Base-by-base conservation (phyloP, 2,797 vertebrate genomes). In the Pelodytes ibericus region DNA sequence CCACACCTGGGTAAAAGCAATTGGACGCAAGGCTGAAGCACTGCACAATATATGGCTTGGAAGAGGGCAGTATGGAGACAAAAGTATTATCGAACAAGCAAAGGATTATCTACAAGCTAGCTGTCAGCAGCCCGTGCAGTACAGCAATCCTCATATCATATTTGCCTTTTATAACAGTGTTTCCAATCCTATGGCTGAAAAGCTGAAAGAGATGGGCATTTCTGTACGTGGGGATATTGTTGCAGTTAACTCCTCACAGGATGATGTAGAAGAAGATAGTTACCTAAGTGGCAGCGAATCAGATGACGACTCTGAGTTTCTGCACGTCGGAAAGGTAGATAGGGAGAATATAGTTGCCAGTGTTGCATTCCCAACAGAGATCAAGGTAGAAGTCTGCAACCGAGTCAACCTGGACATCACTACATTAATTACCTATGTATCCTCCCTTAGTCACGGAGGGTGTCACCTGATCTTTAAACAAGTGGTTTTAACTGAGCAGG, bases 31-130 rank as follows among this genome's bases (percentile, higher is more conserved):
- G 82, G 96, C 97, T 0, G 96, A 98, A 86, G 96, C 97, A 0
- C 86, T 99, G 47, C 97, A 98, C 85, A 98, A 95, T 83, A 97
- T 98, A 86, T 99, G 96, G 97, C 89, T 96, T 74, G 97, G 97
- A n/a, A 90, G 95, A 27, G 97, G 96, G 26, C 97, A 98, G 65
- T 99, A 97, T 22, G 96, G 97, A 0, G 95, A 97, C 87, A 97
- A 95, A 83, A 98, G 95, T 22, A 66, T 97, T 65, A 87, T 96
- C 47, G 87, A 93, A 13, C 97, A 99, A 85, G 97, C 96, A 0
- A 91, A 94, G 82, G 95, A 96, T 83, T 99, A 96, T 81, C 87
- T 98, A 53, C 89, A 87, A 80, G 96, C 96, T 1, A 97, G 95
- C 81, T 74, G 5, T 18, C 96, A 99, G 86, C 96, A 97, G 73